Percentiles rank a stretch among this genome's conserved stretches.
Conservation (phyloP, 2,113 vertebrate species). For the Bubo blakistoni region DNA sequence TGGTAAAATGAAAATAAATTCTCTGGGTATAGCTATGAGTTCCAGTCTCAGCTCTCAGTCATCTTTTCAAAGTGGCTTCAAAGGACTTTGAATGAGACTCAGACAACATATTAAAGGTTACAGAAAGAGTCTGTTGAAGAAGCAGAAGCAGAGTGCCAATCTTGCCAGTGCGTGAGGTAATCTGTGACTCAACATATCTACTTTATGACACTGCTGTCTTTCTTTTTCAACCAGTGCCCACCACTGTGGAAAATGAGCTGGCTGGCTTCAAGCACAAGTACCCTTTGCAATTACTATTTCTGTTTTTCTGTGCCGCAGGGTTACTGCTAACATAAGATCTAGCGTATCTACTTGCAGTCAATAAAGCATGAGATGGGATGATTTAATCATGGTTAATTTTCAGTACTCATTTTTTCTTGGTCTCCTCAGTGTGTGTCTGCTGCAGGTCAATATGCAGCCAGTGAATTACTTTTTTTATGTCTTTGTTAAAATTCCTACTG, state of each 20-base stretch:
- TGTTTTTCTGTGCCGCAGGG: background rate
- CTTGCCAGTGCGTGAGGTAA: background rate
- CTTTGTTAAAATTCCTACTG: background rate
- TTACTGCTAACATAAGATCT: background rate
- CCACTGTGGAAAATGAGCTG: background rate
- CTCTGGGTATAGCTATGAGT: background rate
- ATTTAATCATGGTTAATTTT: background rate
- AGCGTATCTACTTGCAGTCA: background rate
- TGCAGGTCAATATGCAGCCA: background rate
- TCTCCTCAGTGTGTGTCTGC: background rate
- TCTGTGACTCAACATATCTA: background rate
- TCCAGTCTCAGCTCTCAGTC: background rate
- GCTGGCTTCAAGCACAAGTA: background rate
- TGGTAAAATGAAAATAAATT: background rate
- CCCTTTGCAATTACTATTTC: background rate
- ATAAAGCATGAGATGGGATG: background rate
- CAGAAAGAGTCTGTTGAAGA: background rate
- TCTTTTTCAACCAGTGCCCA: background rate
- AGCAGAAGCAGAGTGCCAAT: background rate
- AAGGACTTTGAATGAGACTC: background rate
- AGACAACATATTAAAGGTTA: background rate
- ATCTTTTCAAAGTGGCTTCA: background rate
- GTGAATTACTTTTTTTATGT: background rate
- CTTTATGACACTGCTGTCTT: background rate
- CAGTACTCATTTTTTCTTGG: background rate